These are phyloP conservation scores for Todiramphus saurophagus DNA, from an alignment of 2,113 vertebrate species.

Conservation along the genomic window DNA sequence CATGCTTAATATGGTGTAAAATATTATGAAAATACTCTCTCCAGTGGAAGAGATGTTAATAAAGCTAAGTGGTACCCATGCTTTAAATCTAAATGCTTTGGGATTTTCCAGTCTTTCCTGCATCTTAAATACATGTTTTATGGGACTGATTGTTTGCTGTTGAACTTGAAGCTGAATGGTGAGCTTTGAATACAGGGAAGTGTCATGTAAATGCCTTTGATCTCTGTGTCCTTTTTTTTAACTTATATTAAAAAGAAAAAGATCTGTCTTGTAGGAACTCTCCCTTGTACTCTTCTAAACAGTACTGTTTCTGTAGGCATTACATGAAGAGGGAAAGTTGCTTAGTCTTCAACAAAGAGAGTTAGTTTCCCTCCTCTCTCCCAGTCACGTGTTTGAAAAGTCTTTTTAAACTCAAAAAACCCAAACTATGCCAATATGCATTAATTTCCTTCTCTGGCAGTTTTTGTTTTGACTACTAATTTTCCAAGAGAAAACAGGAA, in stretches of 20 bases:
- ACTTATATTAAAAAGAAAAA: background rate
- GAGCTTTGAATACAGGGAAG: background rate
- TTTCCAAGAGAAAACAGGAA: background rate
- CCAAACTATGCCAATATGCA: background rate
- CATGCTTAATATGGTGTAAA: background rate
- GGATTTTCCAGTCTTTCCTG: background rate
- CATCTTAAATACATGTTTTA: background rate
- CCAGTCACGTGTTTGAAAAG: background rate
- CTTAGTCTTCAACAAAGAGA: background rate
- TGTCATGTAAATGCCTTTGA: background rate
- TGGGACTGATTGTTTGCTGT: background rate
- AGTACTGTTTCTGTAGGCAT: background rate
- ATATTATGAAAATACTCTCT: background rate
- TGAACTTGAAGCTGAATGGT: background rate
- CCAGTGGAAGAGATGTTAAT: background rate
- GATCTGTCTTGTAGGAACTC: background rate
- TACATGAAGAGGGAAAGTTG: background rate
- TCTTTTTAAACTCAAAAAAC: background rate
- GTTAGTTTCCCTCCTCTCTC: background rate
- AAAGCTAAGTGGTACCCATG: background rate
- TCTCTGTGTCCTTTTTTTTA: background rate
- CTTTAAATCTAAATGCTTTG: background rate
- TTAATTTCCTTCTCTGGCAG: background rate
- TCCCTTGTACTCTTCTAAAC: background rate
- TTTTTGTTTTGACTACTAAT: background rate